These are phyloP conservation scores for Cyclargus thomasi DNA, from an alignment of 1,140 invertebrate species.

Conservation along the genomic window DNA sequence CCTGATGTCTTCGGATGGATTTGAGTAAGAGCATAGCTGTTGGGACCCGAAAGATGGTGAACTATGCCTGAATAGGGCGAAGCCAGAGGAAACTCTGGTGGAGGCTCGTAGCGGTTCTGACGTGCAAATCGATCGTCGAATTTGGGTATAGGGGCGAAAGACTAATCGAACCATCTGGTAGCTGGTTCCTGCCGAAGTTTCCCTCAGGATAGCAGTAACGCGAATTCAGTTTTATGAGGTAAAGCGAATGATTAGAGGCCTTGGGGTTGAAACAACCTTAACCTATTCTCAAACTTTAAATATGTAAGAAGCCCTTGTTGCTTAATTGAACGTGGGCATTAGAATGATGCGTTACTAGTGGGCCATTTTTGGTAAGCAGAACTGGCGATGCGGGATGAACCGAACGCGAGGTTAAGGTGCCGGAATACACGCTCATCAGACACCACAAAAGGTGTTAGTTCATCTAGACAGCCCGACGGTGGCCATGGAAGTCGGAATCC, in stretches of 20 bases:
- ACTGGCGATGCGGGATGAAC: slow-evolving; percentile 93
- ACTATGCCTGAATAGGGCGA: slow-evolving; percentile 91
- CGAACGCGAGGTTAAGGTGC: slow-evolving; percentile 84
- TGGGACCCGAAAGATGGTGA: slow-evolving; percentile 94
- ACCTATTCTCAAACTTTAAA: slow-evolving; percentile 95
- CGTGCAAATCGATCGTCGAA: slow-evolving; percentile 80
- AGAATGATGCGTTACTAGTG: slow-evolving; percentile 82
- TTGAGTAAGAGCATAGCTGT: slow-evolving; percentile 83
- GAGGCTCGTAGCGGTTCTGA: slow-evolving; percentile 84
- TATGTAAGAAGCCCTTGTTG: slow-evolving; percentile 84
- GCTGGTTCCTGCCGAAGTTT: slow-evolving; percentile 94
- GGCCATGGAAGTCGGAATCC: too few relatives aligned
- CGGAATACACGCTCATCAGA: slow-evolving; percentile 77
- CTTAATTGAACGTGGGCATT: slow-evolving; percentile 84
- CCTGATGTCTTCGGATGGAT: too few relatives aligned
- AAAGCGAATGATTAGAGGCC: slow-evolving; percentile 92
- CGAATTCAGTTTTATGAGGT: slow-evolving; percentile 80
- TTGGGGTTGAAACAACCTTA: slow-evolving; percentile 85
- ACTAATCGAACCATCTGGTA: slow-evolving; percentile 95
- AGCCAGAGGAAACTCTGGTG: slow-evolving; percentile 92
- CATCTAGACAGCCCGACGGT: slow-evolving; percentile 88
- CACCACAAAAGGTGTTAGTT: slow-evolving; percentile 90
- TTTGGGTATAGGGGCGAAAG: slow-evolving; percentile 94
- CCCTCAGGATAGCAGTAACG: slow-evolving; percentile 89
- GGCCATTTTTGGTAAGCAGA: slow-evolving; percentile 95